Evolutionary conservation across 2,888 invertebrate species (phyloP), one percentile per base, ranked within the genome.

Genomic region (Adelphocoris suturalis): DNA sequence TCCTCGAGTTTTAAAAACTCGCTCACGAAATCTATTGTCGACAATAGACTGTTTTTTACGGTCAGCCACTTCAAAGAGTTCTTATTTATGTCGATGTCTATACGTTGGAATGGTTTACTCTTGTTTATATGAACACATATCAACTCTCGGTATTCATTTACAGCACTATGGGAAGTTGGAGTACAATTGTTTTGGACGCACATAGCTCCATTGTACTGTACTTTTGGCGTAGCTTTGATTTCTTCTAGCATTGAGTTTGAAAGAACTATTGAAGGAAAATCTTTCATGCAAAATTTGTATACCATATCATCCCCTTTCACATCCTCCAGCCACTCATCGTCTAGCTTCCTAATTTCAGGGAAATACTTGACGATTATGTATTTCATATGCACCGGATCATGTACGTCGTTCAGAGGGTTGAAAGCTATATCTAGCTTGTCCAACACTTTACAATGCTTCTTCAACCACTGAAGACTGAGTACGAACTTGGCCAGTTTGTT

Each of bases 361-460:
- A 90, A 78, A 23, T 47, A 68, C n/a, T 80, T 19, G 57, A 57
- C 75, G 37, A 78, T 46, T 9, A 90, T 46, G 57, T 78, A 86
- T 61, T 86, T 82, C 46, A 86, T 76, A 80, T 90, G 90, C 12
- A 52, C 48, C 3, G 28, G 37, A 27, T 86, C 57, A 37, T 90
- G 86, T 19, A 90, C 47, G 47, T 90, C 90, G 27, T 52, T 55
- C 14, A 90, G 28, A 52, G 86, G 80, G 76, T 90, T 90, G 80
- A 28, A 80, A 28, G 37, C 86, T 12, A 90, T 16, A 9, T 86
- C 78, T 13, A 90, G 46, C 13, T 76, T 85, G 52, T 86, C 78
- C 47, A 90, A 23, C 19, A 52, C 28, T 57, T 61, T 85, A 46
- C 86, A 86, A 52, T 46, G 78, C 55, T 86, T 90, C 28, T 78